Evolutionary conservation across 2,113 vertebrate species (phyloP).

Genomic region (Hippopotamus amphibius): DNA sequence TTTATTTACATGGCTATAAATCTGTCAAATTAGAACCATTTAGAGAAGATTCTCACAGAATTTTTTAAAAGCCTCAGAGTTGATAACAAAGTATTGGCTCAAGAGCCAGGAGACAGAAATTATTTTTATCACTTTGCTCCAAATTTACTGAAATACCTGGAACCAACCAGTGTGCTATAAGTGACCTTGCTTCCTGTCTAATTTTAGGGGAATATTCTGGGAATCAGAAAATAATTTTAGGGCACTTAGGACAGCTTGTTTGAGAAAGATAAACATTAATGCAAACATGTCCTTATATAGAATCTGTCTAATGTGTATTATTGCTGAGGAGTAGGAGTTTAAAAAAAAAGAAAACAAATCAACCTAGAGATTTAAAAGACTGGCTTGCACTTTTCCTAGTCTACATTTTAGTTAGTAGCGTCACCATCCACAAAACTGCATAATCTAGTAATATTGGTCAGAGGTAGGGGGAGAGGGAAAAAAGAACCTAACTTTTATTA

Average conservation of each 20-base stretch:
- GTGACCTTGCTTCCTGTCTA: not conserved
- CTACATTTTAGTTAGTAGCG: not conserved
- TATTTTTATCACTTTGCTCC: constrained; percentile 46
- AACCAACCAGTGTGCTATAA: not conserved
- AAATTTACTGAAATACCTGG: not conserved
- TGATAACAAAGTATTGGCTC: constrained; percentile 42
- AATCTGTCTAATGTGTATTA: not conserved
- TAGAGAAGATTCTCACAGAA: constrained; percentile 58
- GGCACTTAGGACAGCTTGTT: not conserved
- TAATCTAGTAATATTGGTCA: not conserved
- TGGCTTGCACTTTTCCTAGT: not conserved
- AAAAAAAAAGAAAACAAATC: not conserved
- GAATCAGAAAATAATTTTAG: constrained; percentile 52
- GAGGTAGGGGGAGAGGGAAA: not conserved
- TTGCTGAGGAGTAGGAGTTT: not conserved
- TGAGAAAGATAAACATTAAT: constrained; percentile 25
- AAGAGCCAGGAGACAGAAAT: not conserved
- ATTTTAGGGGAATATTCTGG: constrained; percentile 10
- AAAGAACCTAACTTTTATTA: not conserved
- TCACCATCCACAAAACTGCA: not conserved
- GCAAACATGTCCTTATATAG: constrained; percentile 4
- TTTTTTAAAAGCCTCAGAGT: constrained; percentile 22
- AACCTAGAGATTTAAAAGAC: not conserved
- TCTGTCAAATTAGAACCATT: constrained; percentile 48
- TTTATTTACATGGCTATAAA: not conserved